Conservation (phyloP, 2,113 vertebrate genomes). For the Saguinus midas region DNA sequence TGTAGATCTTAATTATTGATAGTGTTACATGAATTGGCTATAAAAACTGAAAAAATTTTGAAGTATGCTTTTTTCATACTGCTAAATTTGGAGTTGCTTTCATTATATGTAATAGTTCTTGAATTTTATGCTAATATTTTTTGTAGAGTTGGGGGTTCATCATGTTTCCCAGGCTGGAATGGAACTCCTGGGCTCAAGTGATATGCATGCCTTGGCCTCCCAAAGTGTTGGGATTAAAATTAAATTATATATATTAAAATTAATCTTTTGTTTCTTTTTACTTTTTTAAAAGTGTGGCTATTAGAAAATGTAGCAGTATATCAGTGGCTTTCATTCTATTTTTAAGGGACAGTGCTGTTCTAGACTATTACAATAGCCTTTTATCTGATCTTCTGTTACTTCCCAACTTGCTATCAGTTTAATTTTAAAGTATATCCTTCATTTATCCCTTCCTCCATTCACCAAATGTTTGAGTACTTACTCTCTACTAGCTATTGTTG, state of each 20-base stretch:
- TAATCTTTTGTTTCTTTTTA: conserved; percentile 19
- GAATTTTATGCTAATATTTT: background rate
- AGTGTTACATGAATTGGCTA: background rate
- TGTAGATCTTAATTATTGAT: background rate
- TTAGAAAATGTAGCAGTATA: background rate
- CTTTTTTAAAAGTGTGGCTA: background rate
- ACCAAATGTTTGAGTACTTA: background rate
- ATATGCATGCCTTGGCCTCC: too few relatives aligned
- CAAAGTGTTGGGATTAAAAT: background rate
- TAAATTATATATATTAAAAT: background rate
- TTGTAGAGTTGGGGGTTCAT: too few relatives aligned
- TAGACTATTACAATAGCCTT: background rate
- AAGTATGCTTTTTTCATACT: background rate
- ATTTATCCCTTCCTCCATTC: background rate
- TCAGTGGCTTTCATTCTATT: background rate
- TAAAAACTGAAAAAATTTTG: background rate
- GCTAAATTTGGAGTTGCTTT: background rate
- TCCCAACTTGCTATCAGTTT: background rate
- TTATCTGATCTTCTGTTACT: background rate
- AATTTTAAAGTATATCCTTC: background rate
- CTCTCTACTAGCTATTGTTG: background rate
- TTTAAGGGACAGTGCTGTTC: background rate
- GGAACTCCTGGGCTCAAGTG: too few relatives aligned
- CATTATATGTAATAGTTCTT: background rate
- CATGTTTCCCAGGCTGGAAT: too few relatives aligned